Evolutionary conservation across 2,113 vertebrate genomes (phyloP).

Genomic region (Grantiella picta): DNA sequence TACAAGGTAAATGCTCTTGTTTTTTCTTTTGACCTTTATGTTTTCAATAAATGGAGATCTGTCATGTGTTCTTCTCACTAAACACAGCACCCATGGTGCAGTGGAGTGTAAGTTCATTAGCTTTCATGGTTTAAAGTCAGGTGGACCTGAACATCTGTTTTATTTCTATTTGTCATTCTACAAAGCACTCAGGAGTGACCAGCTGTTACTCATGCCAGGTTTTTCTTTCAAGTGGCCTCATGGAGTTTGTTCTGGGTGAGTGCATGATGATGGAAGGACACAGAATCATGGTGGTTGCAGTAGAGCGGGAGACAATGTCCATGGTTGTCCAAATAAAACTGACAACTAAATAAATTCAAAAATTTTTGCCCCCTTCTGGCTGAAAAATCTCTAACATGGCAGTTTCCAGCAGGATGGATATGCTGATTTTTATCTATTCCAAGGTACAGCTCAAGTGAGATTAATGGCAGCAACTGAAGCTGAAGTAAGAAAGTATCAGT

Average conservation of each 20-base stretch:
- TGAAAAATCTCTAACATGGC: neutral
- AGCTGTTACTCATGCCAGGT: neutral
- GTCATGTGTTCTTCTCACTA: neutral
- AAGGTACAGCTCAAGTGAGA: neutral
- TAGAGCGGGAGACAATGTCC: rapidly evolving
- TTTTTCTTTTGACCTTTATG: neutral
- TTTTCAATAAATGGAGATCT: neutral
- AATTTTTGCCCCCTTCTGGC: neutral
- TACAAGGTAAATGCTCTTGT: neutral
- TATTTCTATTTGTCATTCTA: neutral
- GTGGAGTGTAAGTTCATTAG: neutral
- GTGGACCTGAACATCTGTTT: neutral
- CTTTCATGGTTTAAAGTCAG: neutral
- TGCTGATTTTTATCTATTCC: neutral
- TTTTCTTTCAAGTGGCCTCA: neutral
- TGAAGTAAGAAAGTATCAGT: neutral
- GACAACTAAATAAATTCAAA: neutral
- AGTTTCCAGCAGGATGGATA: neutral
- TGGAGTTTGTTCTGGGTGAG: rapidly evolving
- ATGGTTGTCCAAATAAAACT: neutral
- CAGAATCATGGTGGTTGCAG: neutral
- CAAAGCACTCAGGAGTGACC: neutral
- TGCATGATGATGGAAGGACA: neutral
- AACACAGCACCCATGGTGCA: rapidly evolving
- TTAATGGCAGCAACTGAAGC: neutral